phyloP scores from a whole-genome alignment of 2,113 vertebrate species.

The Enhydra lutris region DNA sequence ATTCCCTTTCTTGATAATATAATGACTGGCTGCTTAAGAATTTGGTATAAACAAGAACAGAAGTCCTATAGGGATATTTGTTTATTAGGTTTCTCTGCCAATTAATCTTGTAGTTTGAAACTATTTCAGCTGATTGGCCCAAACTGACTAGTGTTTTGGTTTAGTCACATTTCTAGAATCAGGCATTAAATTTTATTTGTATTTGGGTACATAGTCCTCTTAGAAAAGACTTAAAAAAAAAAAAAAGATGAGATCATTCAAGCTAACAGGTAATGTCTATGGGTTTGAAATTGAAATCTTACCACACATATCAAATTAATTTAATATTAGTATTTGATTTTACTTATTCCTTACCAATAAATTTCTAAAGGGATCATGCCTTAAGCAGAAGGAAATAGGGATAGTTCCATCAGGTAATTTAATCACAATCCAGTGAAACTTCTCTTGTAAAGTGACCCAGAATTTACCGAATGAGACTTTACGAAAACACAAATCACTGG shows the following conservation, averaged over 20 bases:
- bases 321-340: background rate
- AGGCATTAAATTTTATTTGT: background rate
- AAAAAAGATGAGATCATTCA: background rate
- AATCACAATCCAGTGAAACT: background rate
- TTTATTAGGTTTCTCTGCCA: background rate
- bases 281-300: background rate
- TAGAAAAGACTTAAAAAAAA: background rate
- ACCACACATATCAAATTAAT: background rate
- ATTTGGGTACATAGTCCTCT: background rate
- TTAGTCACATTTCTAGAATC: slow-evolving; percentile 35
- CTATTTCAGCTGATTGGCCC: background rate
- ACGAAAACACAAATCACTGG: background rate
- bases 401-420: background rate
- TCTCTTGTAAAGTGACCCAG: background rate
- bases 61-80: background rate
- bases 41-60: background rate
- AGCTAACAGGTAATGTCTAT: background rate
- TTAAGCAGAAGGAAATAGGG: background rate
- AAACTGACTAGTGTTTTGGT: slow-evolving; percentile 5
- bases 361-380: background rate
- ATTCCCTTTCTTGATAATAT: slow-evolving; percentile 10
- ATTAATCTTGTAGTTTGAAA: slow-evolving; percentile 29
- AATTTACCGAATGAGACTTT: background rate
- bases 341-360: background rate
- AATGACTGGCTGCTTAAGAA: slow-evolving; percentile 27